A percentile compares a stretch with the other conserved stretches of the same genome.
phyloP scores from a whole-genome alignment of 2,797 vertebrate genomes.

The Coccyzus lansbergi region DNA sequence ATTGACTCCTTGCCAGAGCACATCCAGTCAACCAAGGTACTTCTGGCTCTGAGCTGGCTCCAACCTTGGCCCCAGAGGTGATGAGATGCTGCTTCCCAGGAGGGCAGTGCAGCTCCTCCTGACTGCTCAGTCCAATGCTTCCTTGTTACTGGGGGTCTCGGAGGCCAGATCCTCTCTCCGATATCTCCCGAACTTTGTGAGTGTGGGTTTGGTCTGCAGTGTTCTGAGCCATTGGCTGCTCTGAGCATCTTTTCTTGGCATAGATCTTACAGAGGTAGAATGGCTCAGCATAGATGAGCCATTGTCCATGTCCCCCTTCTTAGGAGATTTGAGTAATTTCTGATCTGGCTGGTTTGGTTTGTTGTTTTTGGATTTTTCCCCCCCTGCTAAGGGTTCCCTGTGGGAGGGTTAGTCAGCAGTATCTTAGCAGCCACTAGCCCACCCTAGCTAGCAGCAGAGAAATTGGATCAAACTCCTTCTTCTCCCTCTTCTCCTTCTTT shows the following conservation, averaged over 20 bases:
- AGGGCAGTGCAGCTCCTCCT: not conserved
- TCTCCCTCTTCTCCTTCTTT: not conserved
- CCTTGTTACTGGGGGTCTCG: not conserved
- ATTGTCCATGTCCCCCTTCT: not conserved
- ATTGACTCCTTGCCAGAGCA: conserved; percentile 97
- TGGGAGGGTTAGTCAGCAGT: not conserved
- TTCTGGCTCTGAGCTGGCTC: not conserved
- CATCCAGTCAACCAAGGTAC: conserved; percentile 95
- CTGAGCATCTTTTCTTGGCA: not conserved
- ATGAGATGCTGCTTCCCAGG: not conserved
- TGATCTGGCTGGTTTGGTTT: not conserved
- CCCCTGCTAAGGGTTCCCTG: not conserved
- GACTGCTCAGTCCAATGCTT: not conserved
- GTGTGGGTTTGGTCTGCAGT: not conserved
- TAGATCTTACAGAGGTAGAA: not conserved
- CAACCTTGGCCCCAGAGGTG: not conserved
- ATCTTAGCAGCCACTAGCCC: not conserved
- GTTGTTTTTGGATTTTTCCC: no score
- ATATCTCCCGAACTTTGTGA: not conserved
- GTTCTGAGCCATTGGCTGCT: not conserved
- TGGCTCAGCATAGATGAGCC: not conserved
- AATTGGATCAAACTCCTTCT: not conserved
- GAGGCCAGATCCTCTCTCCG: not conserved
- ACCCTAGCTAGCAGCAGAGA: not conserved
- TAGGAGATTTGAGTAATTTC: not conserved